Evolutionary conservation across 2,888 invertebrate species (phyloP).

Genomic region (Eristalinus aeneus): DNA sequence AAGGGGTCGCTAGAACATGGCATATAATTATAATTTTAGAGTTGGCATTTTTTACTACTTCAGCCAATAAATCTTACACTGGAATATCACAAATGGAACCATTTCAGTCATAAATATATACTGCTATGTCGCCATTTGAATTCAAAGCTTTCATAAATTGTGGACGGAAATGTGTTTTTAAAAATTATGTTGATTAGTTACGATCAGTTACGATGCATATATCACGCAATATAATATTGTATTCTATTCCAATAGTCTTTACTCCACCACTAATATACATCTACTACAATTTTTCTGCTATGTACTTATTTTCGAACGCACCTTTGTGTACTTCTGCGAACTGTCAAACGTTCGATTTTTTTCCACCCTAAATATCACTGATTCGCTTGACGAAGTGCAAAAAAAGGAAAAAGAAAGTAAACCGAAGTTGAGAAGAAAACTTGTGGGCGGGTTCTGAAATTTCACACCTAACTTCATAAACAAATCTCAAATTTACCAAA

Average conservation of each 20-base stretch:
- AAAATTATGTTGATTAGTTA: too few relatives aligned
- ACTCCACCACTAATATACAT: slow-evolving; percentile 3
- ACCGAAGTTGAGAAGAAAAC: slow-evolving; percentile 56
- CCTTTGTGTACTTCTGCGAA: slow-evolving; percentile 54
- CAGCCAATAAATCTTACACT: too few relatives aligned
- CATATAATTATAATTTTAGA: too few relatives aligned
- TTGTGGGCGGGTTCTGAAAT: slow-evolving; percentile 71
- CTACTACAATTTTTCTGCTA: slow-evolving; percentile 46
- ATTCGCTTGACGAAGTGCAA: slow-evolving; percentile 62
- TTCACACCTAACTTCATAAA: slow-evolving; percentile 36
- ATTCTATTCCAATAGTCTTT: not conserved
- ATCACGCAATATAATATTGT: not conserved
- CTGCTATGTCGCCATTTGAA: too few relatives aligned
- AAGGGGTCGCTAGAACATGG: too few relatives aligned
- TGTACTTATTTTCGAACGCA: slow-evolving; percentile 42
- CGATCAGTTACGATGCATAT: too few relatives aligned
- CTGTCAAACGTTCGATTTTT: slow-evolving; percentile 70
- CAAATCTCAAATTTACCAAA: slow-evolving; percentile 13
- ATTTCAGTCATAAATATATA: too few relatives aligned
- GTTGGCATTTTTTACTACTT: too few relatives aligned
- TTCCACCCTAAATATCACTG: slow-evolving; percentile 63
- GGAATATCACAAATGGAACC: too few relatives aligned
- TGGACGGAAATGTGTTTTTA: too few relatives aligned
- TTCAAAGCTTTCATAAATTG: too few relatives aligned
- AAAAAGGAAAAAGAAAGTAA: slow-evolving; percentile 49